Conservation (phyloP, 2,797 vertebrate species). For the Silurus lanzhouensis region DNA sequence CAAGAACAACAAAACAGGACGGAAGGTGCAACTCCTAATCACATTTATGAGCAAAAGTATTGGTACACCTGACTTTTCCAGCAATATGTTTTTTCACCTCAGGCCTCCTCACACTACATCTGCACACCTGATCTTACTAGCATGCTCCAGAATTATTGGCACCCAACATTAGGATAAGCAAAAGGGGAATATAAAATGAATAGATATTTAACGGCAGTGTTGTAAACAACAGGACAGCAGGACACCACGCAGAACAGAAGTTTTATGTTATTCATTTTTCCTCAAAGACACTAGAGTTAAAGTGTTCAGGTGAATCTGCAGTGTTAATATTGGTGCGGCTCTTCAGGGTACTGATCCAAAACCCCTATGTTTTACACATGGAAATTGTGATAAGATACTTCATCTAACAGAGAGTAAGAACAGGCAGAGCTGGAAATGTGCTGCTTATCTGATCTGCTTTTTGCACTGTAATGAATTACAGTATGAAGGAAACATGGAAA, state of each 20-base stretch:
- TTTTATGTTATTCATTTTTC: neutral
- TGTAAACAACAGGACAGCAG: neutral
- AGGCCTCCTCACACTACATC: no score
- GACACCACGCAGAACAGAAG: neutral
- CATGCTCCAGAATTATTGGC: neutral
- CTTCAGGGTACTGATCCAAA: neutral
- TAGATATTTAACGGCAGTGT: neutral
- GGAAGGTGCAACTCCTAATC: neutral
- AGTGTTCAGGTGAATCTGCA: neutral
- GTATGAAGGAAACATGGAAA: neutral
- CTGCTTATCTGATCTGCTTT: constrained; percentile 20
- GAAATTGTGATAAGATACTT: neutral
- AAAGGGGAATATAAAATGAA: neutral
- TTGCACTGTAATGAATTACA: constrained; percentile 34
- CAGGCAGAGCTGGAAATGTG: neutral
- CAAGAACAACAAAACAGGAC: no score
- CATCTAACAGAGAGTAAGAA: neutral
- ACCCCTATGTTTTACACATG: neutral
- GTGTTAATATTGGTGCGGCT: neutral
- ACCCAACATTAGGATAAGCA: neutral
- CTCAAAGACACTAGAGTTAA: neutral
- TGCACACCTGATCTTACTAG: no score
- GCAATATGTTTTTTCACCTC: no score
- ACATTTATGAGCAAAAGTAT: neutral
- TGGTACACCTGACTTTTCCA: no score